Evolutionary conservation across 2,888 invertebrate species (phyloP), one percentile per base, ranked within the genome.

Genomic region (Andrena fulva): DNA sequence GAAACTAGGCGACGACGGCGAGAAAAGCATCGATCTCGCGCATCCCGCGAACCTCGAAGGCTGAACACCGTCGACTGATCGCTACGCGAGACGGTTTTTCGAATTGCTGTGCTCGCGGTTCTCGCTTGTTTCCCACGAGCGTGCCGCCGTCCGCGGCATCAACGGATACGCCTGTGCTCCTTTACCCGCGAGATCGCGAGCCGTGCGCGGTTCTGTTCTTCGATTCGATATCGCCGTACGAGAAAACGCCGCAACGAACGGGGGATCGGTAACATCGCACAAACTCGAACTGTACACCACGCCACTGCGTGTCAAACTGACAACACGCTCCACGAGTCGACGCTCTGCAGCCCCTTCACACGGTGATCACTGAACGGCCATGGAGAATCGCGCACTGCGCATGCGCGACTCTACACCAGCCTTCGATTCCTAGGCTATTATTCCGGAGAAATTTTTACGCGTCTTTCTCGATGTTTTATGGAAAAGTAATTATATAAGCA

Each of bases 221-320:
- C 24, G n/a, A 29, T n/a, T 50, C 8, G 16, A 52, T 20, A 31
- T 52, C 5, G 12, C 50, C 12, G 54, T 52, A 12, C 12, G 31
- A 31, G 12, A 24, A n/a, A 54, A 64, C 48, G 64, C 52, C 63
- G 54, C 6, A 6, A n/a, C 20, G 31, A 27, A n/a, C 60, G 2
- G 48, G 12, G 16, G 8, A 50, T n/a, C n/a, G 4, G 10, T 10
- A 50, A 70, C 35, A 70, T 3, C 6, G 4, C 24, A 27, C 52
- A 12, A 10, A 0, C 1, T 70, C 59, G 70, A 6, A 50, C 66
- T 16, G 42, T 69, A 77, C 78, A 20, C 29, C 63, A 85, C 80
- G 84, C 82, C 80, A 78, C 81, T 87, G 84, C 89, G 84, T 79
- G 89, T 86, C 84, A 76, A 89, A 89, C 89, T 89, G 87, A 88